Base-by-base conservation (phyloP, 2,797 vertebrate genomes). In the Protosalanx chinensis region DNA sequence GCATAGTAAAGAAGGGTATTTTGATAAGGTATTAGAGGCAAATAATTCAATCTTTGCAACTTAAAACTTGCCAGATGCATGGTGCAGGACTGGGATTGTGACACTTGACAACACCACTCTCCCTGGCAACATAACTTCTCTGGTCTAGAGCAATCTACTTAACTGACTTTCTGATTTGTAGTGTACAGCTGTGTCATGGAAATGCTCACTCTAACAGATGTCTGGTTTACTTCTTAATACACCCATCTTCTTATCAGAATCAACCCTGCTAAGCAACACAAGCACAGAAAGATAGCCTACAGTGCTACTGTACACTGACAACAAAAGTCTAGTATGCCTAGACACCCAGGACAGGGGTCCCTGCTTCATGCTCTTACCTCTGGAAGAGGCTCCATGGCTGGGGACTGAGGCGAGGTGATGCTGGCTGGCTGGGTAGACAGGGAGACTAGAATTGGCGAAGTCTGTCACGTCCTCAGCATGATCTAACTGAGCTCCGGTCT, bases 361-460 rank as follows among this genome's bases (percentile, higher is more conserved):
- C 33, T 16, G 30, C 62, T 53, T 37, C 23, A 7, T 0, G 78
- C 76, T 27, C 87, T 87, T 89, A 93, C 92, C 90, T 92, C 90
- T 12, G 8, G 16, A 4, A 81, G 73, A 70, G 81, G 78, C 68
- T 93, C 91, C 92, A 92, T 92, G 79, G 27, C 75, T 58, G 65
- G 68, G 35, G 33, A n/a, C 62, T 37, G 62, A 23, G 35, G 33
- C 3, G n/a, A 23, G 62, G 33, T 2, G 62, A 64, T 18, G 62
- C 62, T 30, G 27, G 66, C 58, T 51, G 6, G 60, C 30, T 7
- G 32, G 18, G 66, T n/a, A 56, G 62, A 61, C 60, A 53, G 58
- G 33, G 63, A 51, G 73, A 20, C 37, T 51, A 33, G 35, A 51
- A 56, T 33, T 18, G 18, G 62, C 62, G n/a, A n/a, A n/a, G 30